Conservation (phyloP, 2,888 invertebrate genomes). For the Drosophila tripunctata region DNA sequence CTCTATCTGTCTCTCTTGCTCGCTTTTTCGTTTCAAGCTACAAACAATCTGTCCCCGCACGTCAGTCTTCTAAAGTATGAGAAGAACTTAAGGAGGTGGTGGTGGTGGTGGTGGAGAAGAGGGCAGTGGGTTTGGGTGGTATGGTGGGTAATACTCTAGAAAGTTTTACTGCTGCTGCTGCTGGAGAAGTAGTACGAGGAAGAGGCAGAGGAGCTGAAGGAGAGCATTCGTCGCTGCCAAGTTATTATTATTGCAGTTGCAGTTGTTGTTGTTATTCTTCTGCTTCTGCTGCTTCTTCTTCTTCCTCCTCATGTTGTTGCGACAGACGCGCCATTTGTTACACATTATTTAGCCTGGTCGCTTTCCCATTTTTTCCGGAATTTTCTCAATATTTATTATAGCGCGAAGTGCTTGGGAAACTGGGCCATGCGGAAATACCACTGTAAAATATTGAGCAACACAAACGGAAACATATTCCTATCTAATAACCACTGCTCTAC, state of each 20-base stretch:
- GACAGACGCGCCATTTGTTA: slow-evolving; percentile 74
- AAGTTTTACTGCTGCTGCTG: slow-evolving; percentile 26
- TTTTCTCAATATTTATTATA: slow-evolving; percentile 68
- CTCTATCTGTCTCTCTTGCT: background rate
- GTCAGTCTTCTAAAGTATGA: slow-evolving; percentile 16
- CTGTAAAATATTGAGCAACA: slow-evolving; percentile 34
- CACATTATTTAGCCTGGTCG: slow-evolving; percentile 66
- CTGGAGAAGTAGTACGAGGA: slow-evolving; percentile 9
- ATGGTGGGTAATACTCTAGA: slow-evolving; percentile 19
- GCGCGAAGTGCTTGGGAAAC: slow-evolving; percentile 47
- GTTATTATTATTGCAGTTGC: slow-evolving; percentile 68
- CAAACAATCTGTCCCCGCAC: slow-evolving; percentile 2
- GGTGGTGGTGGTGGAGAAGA: background rate
- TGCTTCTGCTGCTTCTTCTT: background rate
- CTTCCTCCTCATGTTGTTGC: slow-evolving; percentile 25
- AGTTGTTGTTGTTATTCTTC: slow-evolving; percentile 37
- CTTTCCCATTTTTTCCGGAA: slow-evolving; percentile 56
- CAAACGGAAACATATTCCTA: slow-evolving; percentile 38
- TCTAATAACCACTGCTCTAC: background rate
- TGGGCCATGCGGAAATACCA: slow-evolving; percentile 69
- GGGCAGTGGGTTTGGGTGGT: background rate
- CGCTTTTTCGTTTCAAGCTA: background rate
- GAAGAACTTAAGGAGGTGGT: too few species aligned
- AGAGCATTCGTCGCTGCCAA: slow-evolving; percentile 44
- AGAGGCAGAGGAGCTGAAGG: background rate